Evolutionary conservation across 2,113 vertebrate genomes (phyloP).

Genomic region (Podarcis muralis): DNA sequence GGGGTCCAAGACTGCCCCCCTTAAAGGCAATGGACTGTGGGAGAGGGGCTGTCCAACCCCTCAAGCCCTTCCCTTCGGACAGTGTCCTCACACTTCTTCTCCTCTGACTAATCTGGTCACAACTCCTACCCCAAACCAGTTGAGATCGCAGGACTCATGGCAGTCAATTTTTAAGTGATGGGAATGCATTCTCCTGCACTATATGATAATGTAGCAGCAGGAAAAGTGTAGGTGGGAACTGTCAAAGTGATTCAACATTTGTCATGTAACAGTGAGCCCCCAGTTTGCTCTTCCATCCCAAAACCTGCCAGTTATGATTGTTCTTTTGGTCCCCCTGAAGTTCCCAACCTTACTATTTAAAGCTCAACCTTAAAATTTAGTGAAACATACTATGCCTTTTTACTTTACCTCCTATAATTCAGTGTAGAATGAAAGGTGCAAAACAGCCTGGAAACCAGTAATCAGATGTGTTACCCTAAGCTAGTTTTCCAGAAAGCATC

Average conservation of each 20-base stretch:
- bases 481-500: not conserved
- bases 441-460: not conserved
- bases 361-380: not conserved
- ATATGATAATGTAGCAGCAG: not conserved
- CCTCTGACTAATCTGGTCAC: no score
- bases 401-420: not conserved
- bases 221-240: not conserved
- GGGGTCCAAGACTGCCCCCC: no score
- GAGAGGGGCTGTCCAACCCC: no score
- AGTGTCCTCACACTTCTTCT: no score
- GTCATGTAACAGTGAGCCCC: not conserved
- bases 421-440: not conserved
- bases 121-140: no score
- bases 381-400: not conserved
- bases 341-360: not conserved
- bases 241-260: not conserved
- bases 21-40: no score
- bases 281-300: not conserved
- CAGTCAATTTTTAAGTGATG: not conserved
- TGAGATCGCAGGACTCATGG: no score
- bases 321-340: not conserved
- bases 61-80: no score
- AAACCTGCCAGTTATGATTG: not conserved
- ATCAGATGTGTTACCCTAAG: not conserved
- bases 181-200: not conserved